Base-by-base conservation (phyloP, 2,797 vertebrate species). In the Falco peregrinus region DNA sequence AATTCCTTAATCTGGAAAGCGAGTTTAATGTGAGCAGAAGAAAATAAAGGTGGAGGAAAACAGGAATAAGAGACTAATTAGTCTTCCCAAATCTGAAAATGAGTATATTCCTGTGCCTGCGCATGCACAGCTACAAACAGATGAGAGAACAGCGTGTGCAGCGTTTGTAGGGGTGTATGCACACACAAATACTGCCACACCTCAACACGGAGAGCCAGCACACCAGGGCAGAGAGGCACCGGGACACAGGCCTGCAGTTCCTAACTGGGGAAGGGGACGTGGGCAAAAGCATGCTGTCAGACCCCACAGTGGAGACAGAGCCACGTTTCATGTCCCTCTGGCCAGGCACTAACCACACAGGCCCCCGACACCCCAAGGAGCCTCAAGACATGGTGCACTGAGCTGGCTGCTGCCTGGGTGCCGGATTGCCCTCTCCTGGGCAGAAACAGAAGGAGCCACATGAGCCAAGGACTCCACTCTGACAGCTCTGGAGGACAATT, bases 341-440 rank as follows among this genome's bases (percentile, higher is more conserved):
- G 21, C 0, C 3, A 16, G 45, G 37, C 7, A 14, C 33, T n/a
- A 47, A 68, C 18, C 45, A 18, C 41, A 21, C 4, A 39, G 25
- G 4, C 16, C 53, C 35, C 17, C 0, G 2, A 22, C 6, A 16
- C 33, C 39, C 29, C 53, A 45, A 48, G 60, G 24, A 70, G 60
- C 11, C 75, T 69, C 47, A 35, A 77, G 71, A 48, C 37, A n/a
- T 60, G 64, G 26, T 69, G 47, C 4, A 1, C 48, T 53, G 16
- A 41, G 45, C 56, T 59, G 78, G 14, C 29, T 61, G 57, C 41
- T 71, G 67, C 16, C 71, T 75, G 92, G 35, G 33, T 67, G 76
- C 79, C 9, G 8, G 87, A 79, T 91, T 94, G 95, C 96, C 96
- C 94, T 96, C 96, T 97, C 93, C 96, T 96, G 94, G 95, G 94